Conservation (phyloP, 2,113 vertebrate genomes). For the Otus sunia region DNA sequence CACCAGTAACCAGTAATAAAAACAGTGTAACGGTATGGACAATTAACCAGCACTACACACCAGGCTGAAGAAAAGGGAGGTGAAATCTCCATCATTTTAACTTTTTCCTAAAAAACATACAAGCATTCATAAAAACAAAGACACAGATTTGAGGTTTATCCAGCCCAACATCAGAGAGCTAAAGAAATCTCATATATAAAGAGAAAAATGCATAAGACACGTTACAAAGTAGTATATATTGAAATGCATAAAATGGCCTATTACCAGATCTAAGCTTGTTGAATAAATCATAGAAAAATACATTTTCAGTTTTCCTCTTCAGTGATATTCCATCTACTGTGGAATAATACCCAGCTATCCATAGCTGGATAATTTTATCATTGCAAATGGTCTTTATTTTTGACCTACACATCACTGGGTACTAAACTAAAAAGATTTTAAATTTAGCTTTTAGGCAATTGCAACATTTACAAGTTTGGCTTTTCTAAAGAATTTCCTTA, state of each 20-base stretch:
- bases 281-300: background rate
- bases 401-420: background rate
- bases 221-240: background rate
- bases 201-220: background rate
- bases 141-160: background rate
- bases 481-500: constrained; percentile 13
- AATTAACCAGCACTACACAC: background rate
- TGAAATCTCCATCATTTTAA: background rate
- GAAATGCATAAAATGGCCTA: background rate
- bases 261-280: background rate
- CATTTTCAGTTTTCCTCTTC: background rate
- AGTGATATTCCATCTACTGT: background rate
- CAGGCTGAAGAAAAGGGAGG: background rate
- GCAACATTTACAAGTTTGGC: background rate
- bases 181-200: background rate
- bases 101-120: background rate
- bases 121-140: background rate
- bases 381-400: background rate
- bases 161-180: background rate
- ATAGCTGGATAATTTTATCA: background rate
- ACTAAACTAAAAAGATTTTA: background rate
- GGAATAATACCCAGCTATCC: background rate
- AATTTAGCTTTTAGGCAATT: background rate
- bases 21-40: background rate
- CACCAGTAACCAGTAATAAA: no score